Evolutionary conservation across 2,888 invertebrate species (phyloP).

Genomic region (Callosobruchus maculatus): DNA sequence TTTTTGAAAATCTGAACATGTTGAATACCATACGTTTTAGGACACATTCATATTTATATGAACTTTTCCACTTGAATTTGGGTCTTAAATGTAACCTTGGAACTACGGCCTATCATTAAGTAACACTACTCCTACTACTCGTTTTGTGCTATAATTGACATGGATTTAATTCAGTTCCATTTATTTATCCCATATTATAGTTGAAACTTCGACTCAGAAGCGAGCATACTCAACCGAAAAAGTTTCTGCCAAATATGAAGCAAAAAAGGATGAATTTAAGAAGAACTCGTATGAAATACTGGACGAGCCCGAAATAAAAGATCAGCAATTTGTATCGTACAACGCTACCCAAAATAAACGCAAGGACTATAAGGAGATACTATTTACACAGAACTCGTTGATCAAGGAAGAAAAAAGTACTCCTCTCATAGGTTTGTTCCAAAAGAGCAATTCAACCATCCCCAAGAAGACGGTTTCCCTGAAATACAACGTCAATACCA

Average conservation of each 20-base stretch:
- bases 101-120: too few species aligned
- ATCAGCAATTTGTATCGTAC: not conserved
- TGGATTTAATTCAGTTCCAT: too few species aligned
- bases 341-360: not conserved
- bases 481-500: not conserved
- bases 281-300: not conserved
- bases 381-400: not conserved
- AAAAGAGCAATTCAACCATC: not conserved
- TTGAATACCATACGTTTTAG: too few species aligned
- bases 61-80: too few species aligned
- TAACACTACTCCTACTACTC: too few species aligned
- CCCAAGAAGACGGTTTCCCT: not conserved
- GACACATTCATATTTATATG: too few species aligned
- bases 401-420: not conserved
- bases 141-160: too few species aligned
- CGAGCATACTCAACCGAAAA: not conserved
- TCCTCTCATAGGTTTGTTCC: not conserved
- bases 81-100: too few species aligned
- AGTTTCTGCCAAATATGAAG: not conserved
- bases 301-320: not conserved
- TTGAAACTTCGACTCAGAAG: not conserved
- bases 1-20: too few species aligned
- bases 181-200: not conserved
- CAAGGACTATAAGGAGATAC: not conserved
- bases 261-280: conserved; percentile 5